phyloP scores from a whole-genome alignment of 2,113 vertebrate species.

The Thamnophis sirtalis region DNA sequence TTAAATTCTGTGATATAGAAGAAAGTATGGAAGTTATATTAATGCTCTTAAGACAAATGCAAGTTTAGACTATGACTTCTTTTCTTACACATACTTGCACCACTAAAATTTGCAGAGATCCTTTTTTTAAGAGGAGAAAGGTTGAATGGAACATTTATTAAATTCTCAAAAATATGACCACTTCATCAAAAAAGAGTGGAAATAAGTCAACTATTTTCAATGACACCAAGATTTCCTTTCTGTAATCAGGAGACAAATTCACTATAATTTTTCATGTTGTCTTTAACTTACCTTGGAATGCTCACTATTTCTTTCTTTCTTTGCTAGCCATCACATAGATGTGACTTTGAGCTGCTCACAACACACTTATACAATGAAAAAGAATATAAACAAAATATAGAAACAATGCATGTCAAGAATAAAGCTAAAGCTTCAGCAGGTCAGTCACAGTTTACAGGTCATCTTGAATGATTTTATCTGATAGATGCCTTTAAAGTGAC shows the following conservation, averaged over 20 bases:
- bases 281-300: conserved; percentile 40
- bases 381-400: not conserved
- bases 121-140: not conserved
- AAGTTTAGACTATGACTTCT: not conserved
- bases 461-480: not conserved
- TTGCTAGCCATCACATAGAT: not conserved
- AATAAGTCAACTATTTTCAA: conserved; percentile 25
- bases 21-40: not conserved
- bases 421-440: not conserved
- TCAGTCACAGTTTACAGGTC: not conserved
- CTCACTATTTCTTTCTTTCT: conserved; percentile 16
- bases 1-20: not conserved
- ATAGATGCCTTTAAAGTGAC: not conserved
- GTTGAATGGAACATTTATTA: no score
- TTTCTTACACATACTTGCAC: not conserved
- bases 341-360: not conserved
- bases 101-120: not conserved
- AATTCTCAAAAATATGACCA: not conserved
- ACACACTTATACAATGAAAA: not conserved
- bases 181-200: not conserved
- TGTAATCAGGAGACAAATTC: conserved; percentile 22
- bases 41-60: not conserved
- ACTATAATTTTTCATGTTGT: conserved; percentile 39
- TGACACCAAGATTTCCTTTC: conserved; percentile 21
- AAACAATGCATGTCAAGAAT: not conserved